Percentiles rank a stretch among this genome's conserved stretches.
Evolutionary conservation across 2,113 vertebrate genomes (phyloP).

Genomic region (Cyanocitta stelleri): DNA sequence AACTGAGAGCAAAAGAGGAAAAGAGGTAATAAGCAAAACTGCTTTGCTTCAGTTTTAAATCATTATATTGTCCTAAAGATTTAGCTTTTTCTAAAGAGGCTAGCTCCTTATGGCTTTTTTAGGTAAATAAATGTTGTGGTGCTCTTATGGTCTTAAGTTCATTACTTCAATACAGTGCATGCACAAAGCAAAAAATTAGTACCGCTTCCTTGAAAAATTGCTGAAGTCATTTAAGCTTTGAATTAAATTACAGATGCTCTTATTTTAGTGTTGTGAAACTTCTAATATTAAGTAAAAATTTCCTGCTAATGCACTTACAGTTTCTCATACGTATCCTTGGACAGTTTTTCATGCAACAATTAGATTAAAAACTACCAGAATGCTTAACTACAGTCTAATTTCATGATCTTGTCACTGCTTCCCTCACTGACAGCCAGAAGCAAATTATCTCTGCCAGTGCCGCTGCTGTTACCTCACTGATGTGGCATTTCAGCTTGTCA

Average conservation of each 20-base stretch:
- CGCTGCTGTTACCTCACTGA: neutral
- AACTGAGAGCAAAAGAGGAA: constrained; percentile 90
- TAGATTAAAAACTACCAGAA: neutral
- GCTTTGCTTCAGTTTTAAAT: neutral
- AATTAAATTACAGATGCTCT: neutral
- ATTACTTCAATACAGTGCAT: neutral
- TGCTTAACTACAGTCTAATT: neutral
- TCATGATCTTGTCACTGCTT: neutral
- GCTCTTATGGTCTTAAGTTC: neutral
- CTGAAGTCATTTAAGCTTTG: neutral
- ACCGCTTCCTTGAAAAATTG: neutral
- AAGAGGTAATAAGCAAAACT: constrained; percentile 81
- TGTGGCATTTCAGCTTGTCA: neutral
- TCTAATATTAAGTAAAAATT: neutral
- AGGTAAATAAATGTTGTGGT: neutral
- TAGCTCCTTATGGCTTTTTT: neutral
- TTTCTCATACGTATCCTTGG: neutral
- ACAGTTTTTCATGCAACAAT: neutral
- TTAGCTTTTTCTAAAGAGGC: neutral
- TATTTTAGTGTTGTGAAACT: neutral
- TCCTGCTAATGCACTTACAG: neutral
- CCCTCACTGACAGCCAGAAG: neutral
- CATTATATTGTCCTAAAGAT: neutral
- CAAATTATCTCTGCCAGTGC: neutral
- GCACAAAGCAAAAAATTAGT: neutral